Conservation (phyloP, 2,888 invertebrate species). For the Omphaloscelis lunosa region DNA sequence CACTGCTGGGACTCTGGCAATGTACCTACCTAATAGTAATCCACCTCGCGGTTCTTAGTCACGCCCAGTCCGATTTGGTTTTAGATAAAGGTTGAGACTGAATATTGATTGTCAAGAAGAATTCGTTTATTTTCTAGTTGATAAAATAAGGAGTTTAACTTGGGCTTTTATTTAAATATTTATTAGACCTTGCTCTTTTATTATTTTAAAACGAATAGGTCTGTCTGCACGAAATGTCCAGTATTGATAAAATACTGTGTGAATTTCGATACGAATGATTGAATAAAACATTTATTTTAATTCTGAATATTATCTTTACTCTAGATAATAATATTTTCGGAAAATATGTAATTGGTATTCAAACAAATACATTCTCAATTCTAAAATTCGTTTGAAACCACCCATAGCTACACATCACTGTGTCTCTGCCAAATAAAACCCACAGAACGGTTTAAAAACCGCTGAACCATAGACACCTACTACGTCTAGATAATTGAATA, state of each 20-base stretch:
- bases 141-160: too few relatives aligned
- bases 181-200: neutral
- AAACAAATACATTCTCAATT: neutral
- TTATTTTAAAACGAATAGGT: neutral
- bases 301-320: neutral
- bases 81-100: neutral
- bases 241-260: neutral
- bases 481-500: constrained; percentile 27
- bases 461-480: constrained; percentile 14
- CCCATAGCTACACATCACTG: neutral
- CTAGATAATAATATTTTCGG: neutral
- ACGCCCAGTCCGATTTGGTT: neutral
- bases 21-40: neutral
- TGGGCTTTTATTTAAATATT: neutral
- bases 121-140: neutral
- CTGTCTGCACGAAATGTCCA: neutral
- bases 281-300: neutral
- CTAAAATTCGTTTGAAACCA: neutral
- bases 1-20: neutral
- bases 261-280: neutral
- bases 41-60: neutral
- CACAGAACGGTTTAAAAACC: constrained; percentile 4
- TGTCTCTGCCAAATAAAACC: constrained; percentile 21
- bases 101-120: neutral
- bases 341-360: neutral